Evolutionary conservation across 2,797 vertebrate species (phyloP).

Genomic region (Phataginus tricuspis): DNA sequence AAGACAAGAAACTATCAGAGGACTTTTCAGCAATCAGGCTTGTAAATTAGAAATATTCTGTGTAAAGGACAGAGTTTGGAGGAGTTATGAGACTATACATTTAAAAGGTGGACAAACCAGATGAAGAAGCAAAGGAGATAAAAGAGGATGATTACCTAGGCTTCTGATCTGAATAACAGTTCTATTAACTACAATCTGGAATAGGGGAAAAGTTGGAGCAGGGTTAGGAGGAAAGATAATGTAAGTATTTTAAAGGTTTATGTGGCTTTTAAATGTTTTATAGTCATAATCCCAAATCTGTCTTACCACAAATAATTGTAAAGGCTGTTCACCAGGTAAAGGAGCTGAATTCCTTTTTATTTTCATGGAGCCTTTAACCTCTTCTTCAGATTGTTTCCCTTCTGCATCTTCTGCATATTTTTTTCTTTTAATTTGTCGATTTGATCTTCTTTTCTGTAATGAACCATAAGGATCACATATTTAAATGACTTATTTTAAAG

Average conservation of each 20-base stretch:
- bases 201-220: not conserved
- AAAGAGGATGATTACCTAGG: not conserved
- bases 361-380: constrained; percentile 93
- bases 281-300: not conserved
- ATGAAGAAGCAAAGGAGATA: not conserved
- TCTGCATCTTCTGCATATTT: constrained; percentile 96
- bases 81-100: not conserved
- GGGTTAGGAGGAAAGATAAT: not conserved
- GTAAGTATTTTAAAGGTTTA: not conserved
- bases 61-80: not conserved
- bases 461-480: constrained; percentile 47
- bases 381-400: constrained; percentile 95
- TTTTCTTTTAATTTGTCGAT: constrained; percentile 98
- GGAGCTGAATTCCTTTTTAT: constrained; percentile 91
- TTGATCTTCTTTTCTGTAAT: constrained; percentile 96
- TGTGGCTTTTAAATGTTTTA: not conserved
- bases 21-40: not conserved
- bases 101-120: not conserved
- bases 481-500: constrained; percentile 62
- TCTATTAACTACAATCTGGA: not conserved
- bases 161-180: not conserved
- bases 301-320: constrained; percentile 98
- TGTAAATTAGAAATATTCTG: constrained; percentile 5
- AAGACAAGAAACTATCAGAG: not conserved
- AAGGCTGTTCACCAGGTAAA: constrained; percentile 89